Base-by-base conservation (phyloP, 1,140 invertebrate genomes). In the Trypoxylus dichotomus region DNA sequence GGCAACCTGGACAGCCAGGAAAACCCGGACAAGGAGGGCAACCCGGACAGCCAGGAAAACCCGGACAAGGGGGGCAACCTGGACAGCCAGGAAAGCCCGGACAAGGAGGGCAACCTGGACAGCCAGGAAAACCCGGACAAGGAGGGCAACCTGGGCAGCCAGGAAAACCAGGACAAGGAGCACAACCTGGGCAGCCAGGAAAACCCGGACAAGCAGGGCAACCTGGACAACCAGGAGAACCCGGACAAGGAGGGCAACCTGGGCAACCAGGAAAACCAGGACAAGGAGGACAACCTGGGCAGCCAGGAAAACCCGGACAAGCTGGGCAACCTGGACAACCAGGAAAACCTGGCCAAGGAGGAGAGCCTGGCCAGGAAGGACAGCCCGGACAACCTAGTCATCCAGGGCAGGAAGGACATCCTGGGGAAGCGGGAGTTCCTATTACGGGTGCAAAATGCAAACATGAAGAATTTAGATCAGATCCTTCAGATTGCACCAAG, bases 401-500 rank as follows among this genome's bases (percentile, higher is more conserved):
- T n/a, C n/a, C 47, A 58, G 47, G 47, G 0, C 81, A 79, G 77
- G 81, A 80, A 75, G 80, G 80, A 73, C 54, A 79, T 76, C 80
- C 81, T 77, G 80, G 79, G 8, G 42, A 77, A 54, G 13, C 76
- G 77, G 79, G 80, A 5, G 13, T 72, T n/a, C 42, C 72, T 13
- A 42, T 47, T 41, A 74, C 27, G 6, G 27, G 25, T 27, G 41
- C 10, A n/a, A 74, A 37, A 41, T 54, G 54, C 43, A 24, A 43
- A 21, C 13, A 77, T 11, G 78, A 85, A 19, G 90, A 90, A 11
- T 87, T 86, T 79, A 76, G 83, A 37, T 86, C 83, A 47, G 89
- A 90, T 85, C 85, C 83, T 19, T 83, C 85, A 47, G 88, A 93
- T 77, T 94, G 93, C 79, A 88, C 84, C 74, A 92, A 92, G 78